These are phyloP conservation scores for Protomyctophum bolini DNA, from an alignment of 2,113 vertebrate genomes.

Conservation along the genomic window DNA sequence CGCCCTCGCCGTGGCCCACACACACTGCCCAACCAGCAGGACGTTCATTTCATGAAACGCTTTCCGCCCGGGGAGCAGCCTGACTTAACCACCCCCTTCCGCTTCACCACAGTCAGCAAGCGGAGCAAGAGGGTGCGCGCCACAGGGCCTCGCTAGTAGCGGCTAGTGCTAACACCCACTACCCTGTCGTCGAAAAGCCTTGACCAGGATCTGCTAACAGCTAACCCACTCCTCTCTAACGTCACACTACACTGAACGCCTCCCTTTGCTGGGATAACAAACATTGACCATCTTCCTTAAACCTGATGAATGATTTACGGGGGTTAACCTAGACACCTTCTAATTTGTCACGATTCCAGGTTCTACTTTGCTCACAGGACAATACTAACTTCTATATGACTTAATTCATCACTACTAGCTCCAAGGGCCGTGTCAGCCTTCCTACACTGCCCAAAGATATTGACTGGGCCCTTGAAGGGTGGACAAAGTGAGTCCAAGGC, in stretches of 20 bases:
- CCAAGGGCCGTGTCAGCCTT: conserved; percentile 42
- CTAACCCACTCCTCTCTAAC: conserved; percentile 62
- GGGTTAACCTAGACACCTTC: conserved; percentile 58
- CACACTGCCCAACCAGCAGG: conserved; percentile 81
- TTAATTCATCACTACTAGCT: conserved; percentile 42
- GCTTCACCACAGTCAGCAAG: conserved; percentile 83
- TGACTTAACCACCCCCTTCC: conserved; percentile 79
- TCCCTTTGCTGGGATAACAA: conserved; percentile 59
- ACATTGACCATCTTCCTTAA: conserved; percentile 58
- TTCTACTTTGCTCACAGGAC: conserved; percentile 50
- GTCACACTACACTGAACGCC: conserved; percentile 51
- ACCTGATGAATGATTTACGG: conserved; percentile 67
- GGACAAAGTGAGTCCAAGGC: conserved; percentile 39
- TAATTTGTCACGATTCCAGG: conserved; percentile 63
- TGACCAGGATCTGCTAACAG: conserved; percentile 62
- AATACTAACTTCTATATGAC: conserved; percentile 38
- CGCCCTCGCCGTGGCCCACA: conserved; percentile 79
- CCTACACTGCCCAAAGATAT: conserved; percentile 49
- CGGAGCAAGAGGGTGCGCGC: conserved; percentile 77
- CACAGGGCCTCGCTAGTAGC: conserved; percentile 75
- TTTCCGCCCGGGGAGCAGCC: conserved; percentile 80
- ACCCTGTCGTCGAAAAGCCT: conserved; percentile 56
- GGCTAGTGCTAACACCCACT: conserved; percentile 53
- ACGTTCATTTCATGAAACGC: conserved; percentile 85
- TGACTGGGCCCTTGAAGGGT: conserved; percentile 56